Conservation (phyloP, 2,888 invertebrate species). For the Caenorhabditis sp. region DNA sequence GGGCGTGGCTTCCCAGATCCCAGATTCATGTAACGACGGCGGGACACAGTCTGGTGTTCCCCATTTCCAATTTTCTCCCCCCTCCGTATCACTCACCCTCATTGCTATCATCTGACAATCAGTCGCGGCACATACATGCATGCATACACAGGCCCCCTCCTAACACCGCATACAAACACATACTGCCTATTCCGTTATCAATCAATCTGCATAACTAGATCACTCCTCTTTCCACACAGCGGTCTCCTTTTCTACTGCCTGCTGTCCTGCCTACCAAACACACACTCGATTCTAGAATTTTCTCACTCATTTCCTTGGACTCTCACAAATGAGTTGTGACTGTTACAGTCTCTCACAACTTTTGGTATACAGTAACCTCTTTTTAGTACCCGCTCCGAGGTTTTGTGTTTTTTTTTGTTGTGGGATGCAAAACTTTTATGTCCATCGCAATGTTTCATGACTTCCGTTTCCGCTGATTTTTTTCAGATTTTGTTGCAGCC, state of each 20-base stretch:
- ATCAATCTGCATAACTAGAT: constrained; percentile 61
- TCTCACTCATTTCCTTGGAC: no score
- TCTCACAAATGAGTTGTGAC: no score
- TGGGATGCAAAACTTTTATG: neutral
- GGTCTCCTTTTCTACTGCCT: constrained; percentile 22
- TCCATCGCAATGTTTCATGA: constrained; percentile 17
- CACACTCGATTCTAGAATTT: neutral
- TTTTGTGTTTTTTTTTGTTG: neutral
- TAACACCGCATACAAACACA: constrained; percentile 4
- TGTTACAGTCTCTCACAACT: no score
- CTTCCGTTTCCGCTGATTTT: constrained; percentile 31
- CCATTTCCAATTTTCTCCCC: no score
- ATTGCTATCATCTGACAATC: constrained; percentile 56
- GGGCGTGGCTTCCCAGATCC: neutral
- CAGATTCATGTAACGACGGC: neutral
- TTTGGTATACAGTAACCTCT: no score
- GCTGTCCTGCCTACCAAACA: neutral
- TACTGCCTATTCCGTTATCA: constrained; percentile 44
- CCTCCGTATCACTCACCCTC: neutral
- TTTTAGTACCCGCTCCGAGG: neutral
- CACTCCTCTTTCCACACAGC: constrained; percentile 47
- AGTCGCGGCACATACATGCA: constrained; percentile 45
- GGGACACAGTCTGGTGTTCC: neutral
- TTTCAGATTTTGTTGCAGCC: neutral
- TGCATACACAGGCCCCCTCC: constrained; percentile 11